Evolutionary conservation across 2,888 invertebrate species (phyloP), one percentile per base, ranked within the genome.

Genomic region (Hetaerina titia): DNA sequence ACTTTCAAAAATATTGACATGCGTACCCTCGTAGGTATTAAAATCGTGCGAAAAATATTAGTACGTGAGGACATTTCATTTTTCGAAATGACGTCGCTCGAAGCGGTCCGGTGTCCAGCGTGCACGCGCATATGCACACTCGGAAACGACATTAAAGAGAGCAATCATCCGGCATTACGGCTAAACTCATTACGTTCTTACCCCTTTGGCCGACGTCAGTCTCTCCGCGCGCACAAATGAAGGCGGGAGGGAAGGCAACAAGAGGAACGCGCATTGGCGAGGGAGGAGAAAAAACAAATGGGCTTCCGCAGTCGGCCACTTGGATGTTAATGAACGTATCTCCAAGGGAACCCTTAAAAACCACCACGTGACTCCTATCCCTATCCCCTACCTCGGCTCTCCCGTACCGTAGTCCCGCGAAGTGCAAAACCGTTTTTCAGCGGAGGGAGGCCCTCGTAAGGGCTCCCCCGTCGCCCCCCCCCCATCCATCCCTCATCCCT

Each of bases 281-380:
- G 13, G 90, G 57, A 25, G 58, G 15, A n/a, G 63, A 74, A n/a
- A 92, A 57, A 92, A 92, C 56, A 69, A 74, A 92, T 74, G 92
- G 69, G 31, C 69, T 57, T 57, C 89, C 92, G 31, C 92, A 56
- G 92, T 92, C 64, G 92, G 92, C 90, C 92, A 92, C 92, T 92
- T 92, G 69, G 92, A 74, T 92, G 92, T 69, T 92, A 92, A 92
- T 92, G 92, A 92, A 92, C 92, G 92, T 57, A 92, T 69, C 92
- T 92, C 92, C 92, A 92, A 69, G 92, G 92, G 92, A 92, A 57
- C 92, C 74, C 92, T 92, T 92, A 92, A 92, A 74, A 92, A 69
- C 92, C 69, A 74, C 92, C 92, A 74, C 69, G 56, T 90, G 90
- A 90, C 69, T n/a, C 25, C 92, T 13, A 90, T 45, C 45, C 19